Conservation (phyloP, 2,113 vertebrate genomes). For the Passer montanus region DNA sequence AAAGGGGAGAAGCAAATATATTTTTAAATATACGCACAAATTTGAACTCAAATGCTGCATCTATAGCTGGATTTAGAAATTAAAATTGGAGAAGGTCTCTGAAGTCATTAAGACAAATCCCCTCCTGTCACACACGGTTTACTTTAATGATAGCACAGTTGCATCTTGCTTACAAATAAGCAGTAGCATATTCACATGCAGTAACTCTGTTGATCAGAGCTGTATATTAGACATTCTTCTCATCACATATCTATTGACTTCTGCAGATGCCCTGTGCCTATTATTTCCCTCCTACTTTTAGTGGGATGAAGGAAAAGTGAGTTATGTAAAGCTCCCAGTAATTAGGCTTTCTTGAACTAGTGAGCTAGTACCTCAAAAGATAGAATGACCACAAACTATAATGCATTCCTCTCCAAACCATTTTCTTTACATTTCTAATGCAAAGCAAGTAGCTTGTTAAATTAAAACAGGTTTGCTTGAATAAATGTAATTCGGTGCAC, state of each 20-base stretch:
- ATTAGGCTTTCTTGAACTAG: slow-evolving; percentile 15
- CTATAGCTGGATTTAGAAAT: not conserved
- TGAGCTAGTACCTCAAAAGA: slow-evolving; percentile 5
- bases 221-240: not conserved
- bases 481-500: not conserved
- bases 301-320: not conserved
- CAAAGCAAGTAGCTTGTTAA: not conserved
- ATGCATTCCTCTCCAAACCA: not conserved
- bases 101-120: not conserved
- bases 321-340: not conserved
- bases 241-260: not conserved
- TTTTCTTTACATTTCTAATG: not conserved
- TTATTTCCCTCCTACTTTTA: not conserved
- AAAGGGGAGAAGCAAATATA: not conserved
- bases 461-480: slow-evolving; percentile 27
- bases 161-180: not conserved
- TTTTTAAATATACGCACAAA: not conserved
- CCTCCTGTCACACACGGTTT: not conserved
- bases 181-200: not conserved
- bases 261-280: not conserved
- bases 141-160: not conserved
- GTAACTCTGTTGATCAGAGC: not conserved
- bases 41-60: not conserved
- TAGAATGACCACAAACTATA: not conserved
- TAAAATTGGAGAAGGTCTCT: not conserved